Percentiles rank a stretch among this genome's conserved stretches.
Evolutionary conservation across 1,140 invertebrate genomes (phyloP).

Genomic region (Periplaneta americana): DNA sequence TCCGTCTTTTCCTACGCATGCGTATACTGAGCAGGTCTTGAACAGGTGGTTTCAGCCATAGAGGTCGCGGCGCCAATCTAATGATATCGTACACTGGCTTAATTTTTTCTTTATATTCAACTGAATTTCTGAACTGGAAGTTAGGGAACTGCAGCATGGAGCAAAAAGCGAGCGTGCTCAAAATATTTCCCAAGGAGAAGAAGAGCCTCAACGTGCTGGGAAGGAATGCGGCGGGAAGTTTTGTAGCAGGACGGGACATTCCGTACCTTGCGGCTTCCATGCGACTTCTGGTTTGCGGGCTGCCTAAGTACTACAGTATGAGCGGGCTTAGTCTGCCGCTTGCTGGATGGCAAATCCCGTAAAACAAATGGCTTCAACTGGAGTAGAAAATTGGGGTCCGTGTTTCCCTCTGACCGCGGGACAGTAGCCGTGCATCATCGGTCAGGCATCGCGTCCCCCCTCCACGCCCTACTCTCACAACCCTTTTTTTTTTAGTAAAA

Average conservation of each 20-base stretch:
- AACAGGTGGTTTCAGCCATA: too few species aligned
- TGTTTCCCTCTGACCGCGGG: slow-evolving; percentile 1
- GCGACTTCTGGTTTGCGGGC: not conserved
- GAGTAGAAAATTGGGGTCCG: slow-evolving; percentile 7
- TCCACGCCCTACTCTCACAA: not conserved
- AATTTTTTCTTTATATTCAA: too few species aligned
- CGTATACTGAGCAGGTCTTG: too few species aligned
- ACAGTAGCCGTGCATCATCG: slow-evolving; percentile 7
- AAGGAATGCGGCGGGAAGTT: not conserved
- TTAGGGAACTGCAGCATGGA: not conserved
- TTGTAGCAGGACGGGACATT: not conserved
- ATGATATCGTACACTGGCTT: too few species aligned
- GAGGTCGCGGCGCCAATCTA: too few species aligned
- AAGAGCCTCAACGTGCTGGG: not conserved
- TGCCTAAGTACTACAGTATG: too few species aligned
- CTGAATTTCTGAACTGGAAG: not conserved
- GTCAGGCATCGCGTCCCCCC: not conserved
- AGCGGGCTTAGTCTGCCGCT: not conserved
- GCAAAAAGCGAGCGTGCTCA: not conserved
- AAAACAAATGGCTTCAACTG: slow-evolving; percentile 5
- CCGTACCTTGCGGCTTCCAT: not conserved
- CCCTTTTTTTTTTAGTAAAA: not conserved
- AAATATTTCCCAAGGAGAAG: not conserved
- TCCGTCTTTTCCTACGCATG: too few species aligned
- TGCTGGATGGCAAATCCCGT: not conserved